phyloP scores from a whole-genome alignment of 2,888 invertebrate genomes.

The Tetramorium bicarinatum region DNA sequence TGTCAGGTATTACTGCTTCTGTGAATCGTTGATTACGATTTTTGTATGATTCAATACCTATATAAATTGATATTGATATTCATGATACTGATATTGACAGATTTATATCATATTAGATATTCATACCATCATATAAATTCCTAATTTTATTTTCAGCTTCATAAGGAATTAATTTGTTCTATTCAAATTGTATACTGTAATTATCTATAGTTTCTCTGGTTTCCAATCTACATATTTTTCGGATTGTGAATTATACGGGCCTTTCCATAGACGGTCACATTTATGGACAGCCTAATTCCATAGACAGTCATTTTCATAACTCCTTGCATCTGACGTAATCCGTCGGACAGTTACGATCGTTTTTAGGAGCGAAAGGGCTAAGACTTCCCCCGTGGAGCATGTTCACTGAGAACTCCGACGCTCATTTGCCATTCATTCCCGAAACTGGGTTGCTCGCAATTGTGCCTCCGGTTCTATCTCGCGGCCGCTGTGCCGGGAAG shows the following conservation, averaged over 20 bases:
- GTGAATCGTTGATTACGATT: neutral
- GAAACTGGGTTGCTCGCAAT: conserved; percentile 68
- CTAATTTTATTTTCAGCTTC: neutral
- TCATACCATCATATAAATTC: neutral
- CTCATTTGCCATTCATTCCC: conserved; percentile 69
- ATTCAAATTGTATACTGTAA: neutral
- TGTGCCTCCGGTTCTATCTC: conserved; percentile 56
- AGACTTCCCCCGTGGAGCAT: conserved; percentile 3
- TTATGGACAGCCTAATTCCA: neutral
- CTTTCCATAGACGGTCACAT: neutral
- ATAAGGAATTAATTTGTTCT: neutral
- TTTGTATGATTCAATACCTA: neutral
- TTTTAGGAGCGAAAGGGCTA: conserved; percentile 38
- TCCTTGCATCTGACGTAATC: conserved; percentile 29
- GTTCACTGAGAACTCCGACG: conserved; percentile 5
- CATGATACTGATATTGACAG: neutral
- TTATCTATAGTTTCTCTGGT: neutral
- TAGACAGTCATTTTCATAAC: conserved; percentile 8
- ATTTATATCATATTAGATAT: neutral
- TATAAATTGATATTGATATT: neutral
- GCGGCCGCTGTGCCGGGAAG: conserved; percentile 36
- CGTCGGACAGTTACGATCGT: conserved; percentile 2
- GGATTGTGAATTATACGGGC: neutral
- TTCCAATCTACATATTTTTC: neutral
- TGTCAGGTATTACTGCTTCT: neutral